A percentile compares a stretch with the other conserved stretches of the same genome.
phyloP scores from a whole-genome alignment of 2,797 vertebrate genomes.

The Vespertilio murinus region DNA sequence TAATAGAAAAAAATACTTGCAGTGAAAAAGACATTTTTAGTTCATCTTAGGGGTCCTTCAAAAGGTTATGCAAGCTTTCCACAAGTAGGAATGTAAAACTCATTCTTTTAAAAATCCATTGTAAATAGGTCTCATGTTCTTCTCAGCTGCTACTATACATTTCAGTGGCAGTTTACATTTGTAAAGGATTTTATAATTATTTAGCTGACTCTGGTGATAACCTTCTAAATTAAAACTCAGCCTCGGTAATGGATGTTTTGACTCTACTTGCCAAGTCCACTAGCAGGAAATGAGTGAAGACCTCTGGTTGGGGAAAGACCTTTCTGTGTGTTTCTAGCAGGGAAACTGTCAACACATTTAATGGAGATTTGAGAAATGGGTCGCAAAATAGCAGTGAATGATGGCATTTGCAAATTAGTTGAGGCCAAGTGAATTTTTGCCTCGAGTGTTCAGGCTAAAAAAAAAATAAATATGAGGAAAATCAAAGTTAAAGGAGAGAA shows the following conservation, averaged over 20 bases:
- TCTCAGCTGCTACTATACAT: background rate
- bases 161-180: background rate
- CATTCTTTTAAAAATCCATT: background rate
- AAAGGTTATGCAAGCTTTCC: background rate
- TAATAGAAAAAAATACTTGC: background rate
- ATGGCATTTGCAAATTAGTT: constrained; percentile 73
- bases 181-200: constrained; percentile 63
- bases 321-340: constrained; percentile 65
- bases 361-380: constrained; percentile 78
- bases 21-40: constrained; percentile 22
- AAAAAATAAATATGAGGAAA: constrained; percentile 71
- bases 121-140: background rate
- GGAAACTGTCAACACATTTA: constrained; percentile 74
- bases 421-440: constrained; percentile 72
- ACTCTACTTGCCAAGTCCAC: constrained; percentile 65
- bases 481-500: constrained; percentile 60
- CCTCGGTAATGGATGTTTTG: constrained; percentile 66
- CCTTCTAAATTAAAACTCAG: constrained; percentile 71
- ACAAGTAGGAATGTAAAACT: background rate
- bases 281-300: constrained; percentile 68
- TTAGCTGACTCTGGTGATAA: constrained; percentile 63
- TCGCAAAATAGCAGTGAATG: constrained; percentile 65
- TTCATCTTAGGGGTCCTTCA: background rate
- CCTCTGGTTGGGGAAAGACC: constrained; percentile 57
- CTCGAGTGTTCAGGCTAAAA: constrained; percentile 65